Evolutionary conservation across 2,888 invertebrate genomes (phyloP), one percentile per base, ranked within the genome.

Genomic region (Temnothorax rugatulus): DNA sequence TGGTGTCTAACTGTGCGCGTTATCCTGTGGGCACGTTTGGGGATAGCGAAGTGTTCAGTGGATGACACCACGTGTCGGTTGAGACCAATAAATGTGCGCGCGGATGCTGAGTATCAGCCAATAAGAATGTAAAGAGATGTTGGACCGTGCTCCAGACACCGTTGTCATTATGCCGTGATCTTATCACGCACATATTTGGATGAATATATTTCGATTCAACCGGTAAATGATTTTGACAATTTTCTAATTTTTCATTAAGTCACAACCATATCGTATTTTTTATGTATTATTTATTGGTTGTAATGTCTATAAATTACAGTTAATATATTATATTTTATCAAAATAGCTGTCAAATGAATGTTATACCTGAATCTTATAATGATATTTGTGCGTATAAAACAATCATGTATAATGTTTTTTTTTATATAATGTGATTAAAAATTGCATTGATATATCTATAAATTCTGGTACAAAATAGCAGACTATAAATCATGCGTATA

Each of bases 81-180:
- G 91, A 85, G 85, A 82, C 89, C 86, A 86, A 88, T 92, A 91
- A 92, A 89, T 91, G 71, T 61, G 91, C 88, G 86, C 86, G 90
- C 86, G 89, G 84, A 84, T 89, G 85, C 75, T 82, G 86, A 84
- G 88, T 69, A 84, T 84, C 87, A 86, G 86, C 92, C 91, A 93
- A 92, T 92, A 87, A 89, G 90, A 91, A 87, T 87, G 86, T 88
- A 82, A 89, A 87, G 91, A 92, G 91, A 92, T 90, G 89, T 89
- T 90, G 88, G 82, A 81, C 76, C 86, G 83, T 82, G 88, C 77
- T 85, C 54, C 61, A 89, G 84, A 90, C 87, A 90, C 85, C 85
- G 84, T 86, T 82, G 83, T 87, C 84, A 84, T 87, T 73, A 69
- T 79, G 75, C 73, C 84, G 86, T 89, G 88, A 90, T 83, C 74